Evolutionary conservation across 2,113 vertebrate species (phyloP).

Genomic region (Grammomys dolichurus): DNA sequence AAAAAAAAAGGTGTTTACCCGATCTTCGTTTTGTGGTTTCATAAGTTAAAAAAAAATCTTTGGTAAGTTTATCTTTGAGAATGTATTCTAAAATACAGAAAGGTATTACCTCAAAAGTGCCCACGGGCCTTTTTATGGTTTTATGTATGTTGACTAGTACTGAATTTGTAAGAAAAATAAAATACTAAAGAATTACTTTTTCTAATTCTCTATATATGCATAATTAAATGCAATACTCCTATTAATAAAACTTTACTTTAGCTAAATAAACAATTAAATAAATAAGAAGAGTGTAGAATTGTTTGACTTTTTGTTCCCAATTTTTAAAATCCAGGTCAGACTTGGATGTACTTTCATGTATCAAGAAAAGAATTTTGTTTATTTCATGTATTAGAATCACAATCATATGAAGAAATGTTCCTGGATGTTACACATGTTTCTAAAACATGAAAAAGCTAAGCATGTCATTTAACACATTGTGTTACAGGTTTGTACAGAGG

Average conservation of each 20-base stretch:
- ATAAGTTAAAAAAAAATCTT: slow-evolving; percentile 21
- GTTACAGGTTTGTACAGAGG: slow-evolving; percentile 16
- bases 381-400: slow-evolving; percentile 54
- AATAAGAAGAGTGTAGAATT: slow-evolving; percentile 46
- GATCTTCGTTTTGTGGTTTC: not conserved
- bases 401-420: slow-evolving; percentile 72
- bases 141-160: slow-evolving; percentile 51
- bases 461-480: slow-evolving; percentile 44
- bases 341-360: slow-evolving; percentile 20
- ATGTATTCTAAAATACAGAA: slow-evolving; percentile 35
- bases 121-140: not conserved
- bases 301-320: slow-evolving; percentile 44
- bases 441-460: slow-evolving; percentile 52
- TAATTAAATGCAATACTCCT: slow-evolving; percentile 57
- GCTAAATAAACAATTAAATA: not conserved
- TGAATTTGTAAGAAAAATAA: slow-evolving; percentile 58
- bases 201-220: slow-evolving; percentile 61
- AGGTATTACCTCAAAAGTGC: not conserved
- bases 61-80: not conserved
- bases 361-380: slow-evolving; percentile 72
- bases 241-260: slow-evolving; percentile 73
- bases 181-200: slow-evolving; percentile 66
- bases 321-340: slow-evolving; percentile 39
- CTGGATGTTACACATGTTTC: slow-evolving; percentile 39
- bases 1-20: not conserved